These are phyloP conservation scores for Geodia barretti DNA, from an alignment of 37 sponge, comb jelly and placozoan genomes.

Conservation along the genomic window DNA sequence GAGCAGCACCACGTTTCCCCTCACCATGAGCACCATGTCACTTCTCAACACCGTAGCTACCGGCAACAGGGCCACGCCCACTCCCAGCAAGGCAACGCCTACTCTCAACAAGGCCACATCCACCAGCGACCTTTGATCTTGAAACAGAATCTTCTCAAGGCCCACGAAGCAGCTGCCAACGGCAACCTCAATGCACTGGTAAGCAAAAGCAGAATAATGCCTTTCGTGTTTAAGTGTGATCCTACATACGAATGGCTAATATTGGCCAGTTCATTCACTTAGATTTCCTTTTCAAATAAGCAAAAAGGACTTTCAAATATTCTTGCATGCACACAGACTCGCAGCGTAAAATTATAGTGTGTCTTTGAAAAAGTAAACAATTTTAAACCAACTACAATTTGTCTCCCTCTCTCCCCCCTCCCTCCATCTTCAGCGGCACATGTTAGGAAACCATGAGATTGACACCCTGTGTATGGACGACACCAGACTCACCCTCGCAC, in stretches of 20 bases:
- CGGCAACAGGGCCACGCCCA: too few species aligned
- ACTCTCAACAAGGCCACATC: too few species aligned
- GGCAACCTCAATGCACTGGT: slow-evolving; percentile 66
- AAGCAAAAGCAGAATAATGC: background rate
- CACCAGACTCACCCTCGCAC: slow-evolving; percentile 50
- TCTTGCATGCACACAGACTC: background rate
- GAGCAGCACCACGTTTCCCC: too few species aligned
- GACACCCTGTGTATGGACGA: slow-evolving; percentile 38
- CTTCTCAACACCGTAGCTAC: too few species aligned
- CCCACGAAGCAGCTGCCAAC: slow-evolving; percentile 71
- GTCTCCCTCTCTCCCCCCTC: background rate
- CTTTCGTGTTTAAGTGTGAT: background rate
- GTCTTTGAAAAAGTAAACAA: background rate
- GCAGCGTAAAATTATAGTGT: too few species aligned
- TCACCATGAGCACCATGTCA: too few species aligned
- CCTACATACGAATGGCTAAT: background rate
- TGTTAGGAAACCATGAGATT: slow-evolving; percentile 46
- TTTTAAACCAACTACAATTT: too few species aligned
- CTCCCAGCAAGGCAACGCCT: too few species aligned
- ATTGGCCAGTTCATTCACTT: background rate
- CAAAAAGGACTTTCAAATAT: background rate
- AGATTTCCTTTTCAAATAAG: background rate
- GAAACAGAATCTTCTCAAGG: slow-evolving; percentile 14
- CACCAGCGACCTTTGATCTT: too few species aligned
- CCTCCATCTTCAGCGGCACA: slow-evolving; percentile 34